Evolutionary conservation across 1,140 invertebrate species (phyloP).

Genomic region (Drosophila kanapiae): DNA sequence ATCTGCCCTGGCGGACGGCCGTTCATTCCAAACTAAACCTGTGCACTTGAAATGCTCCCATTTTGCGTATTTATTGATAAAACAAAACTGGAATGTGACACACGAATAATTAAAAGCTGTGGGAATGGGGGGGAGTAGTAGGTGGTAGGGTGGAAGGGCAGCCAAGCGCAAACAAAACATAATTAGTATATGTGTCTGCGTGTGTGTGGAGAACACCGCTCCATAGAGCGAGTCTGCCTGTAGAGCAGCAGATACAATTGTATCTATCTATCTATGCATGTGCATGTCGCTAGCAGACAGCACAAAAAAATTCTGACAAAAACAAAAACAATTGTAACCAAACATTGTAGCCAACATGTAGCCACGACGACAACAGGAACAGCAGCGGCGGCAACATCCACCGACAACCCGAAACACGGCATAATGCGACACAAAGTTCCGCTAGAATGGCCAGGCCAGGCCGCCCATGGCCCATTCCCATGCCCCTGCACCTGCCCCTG

Average conservation of each 20-base stretch:
- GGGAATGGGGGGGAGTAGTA: background rate
- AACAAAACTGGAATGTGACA: constrained; percentile 53
- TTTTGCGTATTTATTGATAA: constrained; percentile 60
- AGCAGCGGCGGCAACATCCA: constrained; percentile 40
- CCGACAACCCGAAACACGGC: constrained; percentile 62
- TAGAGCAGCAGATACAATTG: constrained; percentile 61
- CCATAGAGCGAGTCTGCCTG: constrained; percentile 25
- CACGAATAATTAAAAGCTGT: constrained; percentile 64
- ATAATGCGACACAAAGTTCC: constrained; percentile 81
- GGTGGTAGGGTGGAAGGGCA: constrained; percentile 29
- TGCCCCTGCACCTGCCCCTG: constrained; percentile 14
- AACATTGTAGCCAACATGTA: constrained; percentile 77
- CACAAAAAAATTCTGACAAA: constrained; percentile 30
- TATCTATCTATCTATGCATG: constrained; percentile 65
- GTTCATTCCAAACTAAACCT: constrained; percentile 33
- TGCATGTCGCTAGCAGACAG: constrained; percentile 46
- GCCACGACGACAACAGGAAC: constrained; percentile 66
- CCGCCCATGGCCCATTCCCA: constrained; percentile 55
- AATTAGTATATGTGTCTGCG: constrained; percentile 50
- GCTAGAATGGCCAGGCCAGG: constrained; percentile 75
- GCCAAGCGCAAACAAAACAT: constrained; percentile 75
- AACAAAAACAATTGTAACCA: constrained; percentile 65
- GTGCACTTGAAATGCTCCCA: constrained; percentile 49
- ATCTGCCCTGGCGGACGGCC: background rate
- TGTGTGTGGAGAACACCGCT: background rate